These are phyloP conservation scores for Thaleichthys pacificus DNA, from an alignment of 2,797 vertebrate species.

Conservation along the genomic window DNA sequence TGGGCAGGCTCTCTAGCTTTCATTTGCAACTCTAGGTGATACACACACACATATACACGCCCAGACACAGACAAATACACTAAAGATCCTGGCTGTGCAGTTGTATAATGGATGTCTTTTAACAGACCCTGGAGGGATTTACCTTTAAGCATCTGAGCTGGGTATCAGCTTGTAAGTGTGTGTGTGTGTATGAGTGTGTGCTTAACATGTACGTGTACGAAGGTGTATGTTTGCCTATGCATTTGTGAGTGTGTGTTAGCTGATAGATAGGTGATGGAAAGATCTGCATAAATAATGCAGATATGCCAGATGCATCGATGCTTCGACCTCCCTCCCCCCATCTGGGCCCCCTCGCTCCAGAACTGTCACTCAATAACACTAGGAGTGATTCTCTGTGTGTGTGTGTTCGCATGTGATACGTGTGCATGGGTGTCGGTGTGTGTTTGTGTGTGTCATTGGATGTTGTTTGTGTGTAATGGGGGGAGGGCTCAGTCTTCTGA, in stretches of 20 bases:
- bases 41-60: too few relatives aligned
- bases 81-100: neutral
- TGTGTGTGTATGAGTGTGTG: neutral
- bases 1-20: neutral
- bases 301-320: neutral
- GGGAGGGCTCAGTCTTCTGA: too few relatives aligned
- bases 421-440: neutral
- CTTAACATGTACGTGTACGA: neutral
- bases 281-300: constrained; percentile 1
- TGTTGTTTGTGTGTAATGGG: too few relatives aligned
- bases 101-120: neutral
- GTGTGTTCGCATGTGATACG: neutral
- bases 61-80: too few relatives aligned
- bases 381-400: neutral
- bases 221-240: neutral
- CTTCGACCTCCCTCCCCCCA: neutral
- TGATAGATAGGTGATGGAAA: constrained; percentile 7
- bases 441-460: neutral
- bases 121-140: neutral
- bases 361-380: constrained; percentile 5
- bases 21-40: neutral
- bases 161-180: neutral
- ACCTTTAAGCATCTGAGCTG: neutral
- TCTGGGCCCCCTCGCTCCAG: neutral
- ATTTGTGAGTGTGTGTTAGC: neutral